A percentile compares a stretch with the other conserved stretches of the same genome.
Evolutionary conservation across 1,140 invertebrate species (phyloP).

Genomic region (Neotoxoptera formosana): DNA sequence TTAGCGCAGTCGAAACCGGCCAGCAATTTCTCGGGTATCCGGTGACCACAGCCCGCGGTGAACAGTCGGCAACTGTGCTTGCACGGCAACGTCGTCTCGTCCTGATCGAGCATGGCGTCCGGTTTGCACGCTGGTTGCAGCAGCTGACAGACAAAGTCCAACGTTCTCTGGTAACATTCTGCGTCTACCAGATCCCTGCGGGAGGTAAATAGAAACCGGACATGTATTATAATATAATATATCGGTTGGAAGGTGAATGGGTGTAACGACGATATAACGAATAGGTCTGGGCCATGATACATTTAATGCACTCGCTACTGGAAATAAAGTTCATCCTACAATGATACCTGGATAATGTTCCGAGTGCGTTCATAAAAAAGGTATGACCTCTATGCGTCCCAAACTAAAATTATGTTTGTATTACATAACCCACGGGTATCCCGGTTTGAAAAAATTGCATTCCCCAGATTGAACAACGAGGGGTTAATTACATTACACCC

Average conservation of each 20-base stretch:
- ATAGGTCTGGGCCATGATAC: too few relatives aligned
- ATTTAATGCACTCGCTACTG: neutral
- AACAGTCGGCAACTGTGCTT: constrained; percentile 86
- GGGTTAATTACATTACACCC: too few relatives aligned
- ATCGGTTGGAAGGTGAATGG: neutral
- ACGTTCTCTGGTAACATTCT: constrained; percentile 83
- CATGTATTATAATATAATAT: neutral
- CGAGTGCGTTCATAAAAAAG: too few relatives aligned
- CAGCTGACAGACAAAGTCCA: constrained; percentile 85
- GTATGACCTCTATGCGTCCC: too few relatives aligned
- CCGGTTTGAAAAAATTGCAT: too few relatives aligned
- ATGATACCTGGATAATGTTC: too few relatives aligned
- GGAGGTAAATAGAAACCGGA: neutral
- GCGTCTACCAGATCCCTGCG: constrained; percentile 82
- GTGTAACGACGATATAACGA: too few relatives aligned
- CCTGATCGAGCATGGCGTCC: constrained; percentile 65
- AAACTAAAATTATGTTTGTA: too few relatives aligned
- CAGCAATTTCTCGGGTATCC: constrained; percentile 75
- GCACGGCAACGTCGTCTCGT: constrained; percentile 75
- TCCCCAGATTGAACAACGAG: too few relatives aligned
- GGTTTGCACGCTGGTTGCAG: constrained; percentile 77
- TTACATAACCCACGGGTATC: neutral
- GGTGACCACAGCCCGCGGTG: constrained; percentile 79
- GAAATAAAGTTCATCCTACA: neutral
- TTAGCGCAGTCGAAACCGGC: constrained; percentile 78